A percentile compares a stretch with the other conserved stretches of the same genome.
Evolutionary conservation across 2,113 vertebrate species (phyloP).

Genomic region (Hirundichthys speculiger): DNA sequence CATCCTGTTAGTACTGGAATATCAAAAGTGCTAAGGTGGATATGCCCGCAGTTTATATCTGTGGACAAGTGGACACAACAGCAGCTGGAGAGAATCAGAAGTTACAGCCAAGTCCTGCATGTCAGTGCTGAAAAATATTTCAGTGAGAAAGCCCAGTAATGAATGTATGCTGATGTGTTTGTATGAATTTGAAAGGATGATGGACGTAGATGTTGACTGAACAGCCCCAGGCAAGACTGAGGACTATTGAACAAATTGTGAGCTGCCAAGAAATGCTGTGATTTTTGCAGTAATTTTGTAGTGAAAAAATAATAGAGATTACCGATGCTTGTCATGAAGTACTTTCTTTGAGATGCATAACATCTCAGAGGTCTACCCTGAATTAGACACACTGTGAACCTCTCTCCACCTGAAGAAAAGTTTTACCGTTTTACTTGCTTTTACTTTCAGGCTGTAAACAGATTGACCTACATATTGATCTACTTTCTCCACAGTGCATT

Average conservation of each 20-base stretch:
- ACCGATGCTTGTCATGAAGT: slow-evolving; percentile 35
- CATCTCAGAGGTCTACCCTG: background rate
- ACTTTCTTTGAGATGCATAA: slow-evolving; percentile 17
- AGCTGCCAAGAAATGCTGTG: slow-evolving; percentile 49
- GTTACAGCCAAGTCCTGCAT: slow-evolving; percentile 13
- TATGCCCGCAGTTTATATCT: slow-evolving; percentile 20
- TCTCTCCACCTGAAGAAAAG: slow-evolving; percentile 27
- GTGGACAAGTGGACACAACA: slow-evolving; percentile 2
- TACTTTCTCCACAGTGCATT: slow-evolving; percentile 10
- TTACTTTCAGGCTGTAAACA: slow-evolving; percentile 24
- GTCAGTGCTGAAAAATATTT: slow-evolving; percentile 23
- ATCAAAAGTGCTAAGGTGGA: slow-evolving; percentile 6
- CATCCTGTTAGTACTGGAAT: background rate
- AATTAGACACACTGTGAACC: background rate
- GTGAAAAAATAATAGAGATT: slow-evolving; percentile 48
- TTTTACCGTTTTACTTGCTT: slow-evolving; percentile 37
- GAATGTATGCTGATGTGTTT: slow-evolving; percentile 48
- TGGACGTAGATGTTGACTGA: slow-evolving; percentile 55
- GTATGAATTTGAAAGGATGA: slow-evolving; percentile 33
- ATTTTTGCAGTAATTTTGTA: slow-evolving; percentile 24
- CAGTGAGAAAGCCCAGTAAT: slow-evolving; percentile 23
- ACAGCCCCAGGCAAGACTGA: slow-evolving; percentile 48
- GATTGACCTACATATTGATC: slow-evolving; percentile 15
- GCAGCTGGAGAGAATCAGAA: background rate
- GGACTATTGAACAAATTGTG: slow-evolving; percentile 58